A percentile compares a stretch with the other conserved stretches of the same genome.
Conservation (phyloP, 2,113 vertebrate species). For the Budorcas taxicolor region DNA sequence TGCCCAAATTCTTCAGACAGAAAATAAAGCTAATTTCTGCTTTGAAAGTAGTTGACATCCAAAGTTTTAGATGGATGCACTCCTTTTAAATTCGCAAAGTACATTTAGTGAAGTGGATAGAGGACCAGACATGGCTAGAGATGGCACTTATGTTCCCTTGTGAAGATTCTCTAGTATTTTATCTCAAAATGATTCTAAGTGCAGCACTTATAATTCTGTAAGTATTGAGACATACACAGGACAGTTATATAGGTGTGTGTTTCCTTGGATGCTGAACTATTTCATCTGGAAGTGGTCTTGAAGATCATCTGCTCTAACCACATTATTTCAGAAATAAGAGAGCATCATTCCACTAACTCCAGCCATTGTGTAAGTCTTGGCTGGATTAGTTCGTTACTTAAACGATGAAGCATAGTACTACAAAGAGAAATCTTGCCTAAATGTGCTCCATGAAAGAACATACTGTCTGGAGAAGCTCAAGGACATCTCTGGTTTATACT, state of each 20-base stretch:
- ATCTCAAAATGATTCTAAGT: not conserved
- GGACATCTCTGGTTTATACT: not conserved
- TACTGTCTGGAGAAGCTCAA: not conserved
- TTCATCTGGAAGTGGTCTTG: not conserved
- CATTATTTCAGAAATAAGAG: not conserved
- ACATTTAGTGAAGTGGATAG: not conserved
- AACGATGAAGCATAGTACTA: rapidly evolving
- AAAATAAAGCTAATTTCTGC: not conserved
- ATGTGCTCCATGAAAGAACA: not conserved
- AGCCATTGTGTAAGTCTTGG: too few relatives aligned
- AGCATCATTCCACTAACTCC: not conserved
- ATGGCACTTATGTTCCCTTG: rapidly evolving
- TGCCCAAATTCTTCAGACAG: not conserved
- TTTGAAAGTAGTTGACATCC: not conserved
- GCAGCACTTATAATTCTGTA: not conserved
- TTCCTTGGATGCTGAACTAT: not conserved
- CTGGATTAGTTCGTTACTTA: not conserved
- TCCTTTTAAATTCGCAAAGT: not conserved
- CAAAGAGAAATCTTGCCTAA: not conserved
- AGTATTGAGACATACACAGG: not conserved
- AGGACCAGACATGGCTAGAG: not conserved
- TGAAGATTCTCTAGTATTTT: not conserved
- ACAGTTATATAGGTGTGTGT: not conserved
- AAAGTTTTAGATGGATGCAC: not conserved
- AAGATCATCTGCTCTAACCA: not conserved